A percentile compares a stretch with the other conserved stretches of the same genome.
Evolutionary conservation across 2,113 vertebrate species (phyloP).

Genomic region (Prietella phreatophila): DNA sequence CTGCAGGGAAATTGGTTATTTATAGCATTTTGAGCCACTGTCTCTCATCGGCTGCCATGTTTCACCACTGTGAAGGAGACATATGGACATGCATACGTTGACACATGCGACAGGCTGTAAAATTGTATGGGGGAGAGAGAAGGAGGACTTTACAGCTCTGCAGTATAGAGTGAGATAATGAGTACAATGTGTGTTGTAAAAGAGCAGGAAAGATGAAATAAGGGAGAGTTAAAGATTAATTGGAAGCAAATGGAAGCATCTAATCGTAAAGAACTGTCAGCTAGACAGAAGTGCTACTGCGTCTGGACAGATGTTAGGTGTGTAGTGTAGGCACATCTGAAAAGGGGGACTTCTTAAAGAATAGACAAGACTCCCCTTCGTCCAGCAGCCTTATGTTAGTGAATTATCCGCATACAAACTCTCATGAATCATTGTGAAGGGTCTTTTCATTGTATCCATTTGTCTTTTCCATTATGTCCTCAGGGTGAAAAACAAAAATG

Average conservation of each 20-base stretch:
- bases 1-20: neutral
- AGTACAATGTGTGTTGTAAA: slow-evolving; percentile 17
- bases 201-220: slow-evolving; percentile 23
- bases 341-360: neutral
- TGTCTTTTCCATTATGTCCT: neutral
- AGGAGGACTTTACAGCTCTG: neutral
- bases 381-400: neutral
- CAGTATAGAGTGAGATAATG: neutral
- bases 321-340: neutral
- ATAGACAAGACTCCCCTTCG: neutral
- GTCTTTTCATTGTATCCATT: neutral
- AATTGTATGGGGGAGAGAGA: neutral
- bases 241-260: neutral
- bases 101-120: neutral
- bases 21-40: neutral
- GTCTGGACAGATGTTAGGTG: neutral
- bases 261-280: neutral
- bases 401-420: neutral
- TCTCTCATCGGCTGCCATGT: neutral
- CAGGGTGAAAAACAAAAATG: neutral
- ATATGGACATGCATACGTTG: neutral
- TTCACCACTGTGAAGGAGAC: neutral
- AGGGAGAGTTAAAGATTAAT: neutral
- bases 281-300: neutral
- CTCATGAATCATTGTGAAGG: neutral